These are phyloP conservation scores for Neodiprion pinetum DNA, from an alignment of 1,140 invertebrate species.

Conservation along the genomic window DNA sequence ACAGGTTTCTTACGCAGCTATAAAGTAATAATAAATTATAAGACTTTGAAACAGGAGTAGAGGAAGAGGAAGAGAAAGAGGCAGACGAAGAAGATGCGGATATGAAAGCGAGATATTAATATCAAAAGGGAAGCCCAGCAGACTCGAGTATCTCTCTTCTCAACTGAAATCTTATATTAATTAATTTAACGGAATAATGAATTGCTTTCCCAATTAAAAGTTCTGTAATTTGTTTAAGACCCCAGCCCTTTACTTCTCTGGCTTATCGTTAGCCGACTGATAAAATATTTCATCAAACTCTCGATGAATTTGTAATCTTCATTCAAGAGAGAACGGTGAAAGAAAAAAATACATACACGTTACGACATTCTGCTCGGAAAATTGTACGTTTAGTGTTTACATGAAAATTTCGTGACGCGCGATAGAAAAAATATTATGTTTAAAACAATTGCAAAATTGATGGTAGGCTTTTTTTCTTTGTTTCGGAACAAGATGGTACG, in stretches of 20 bases:
- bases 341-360: too few relatives aligned
- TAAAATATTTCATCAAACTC: not conserved
- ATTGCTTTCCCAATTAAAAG: conserved; percentile 44
- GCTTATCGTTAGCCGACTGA: not conserved
- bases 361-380: too few relatives aligned
- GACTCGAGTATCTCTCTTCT: conserved; percentile 8
- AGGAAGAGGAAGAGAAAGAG: not conserved
- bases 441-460: too few relatives aligned
- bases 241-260: not conserved
- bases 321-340: not conserved
- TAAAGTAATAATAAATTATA: too few relatives aligned
- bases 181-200: conserved; percentile 43
- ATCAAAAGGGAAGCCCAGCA: conserved; percentile 23
- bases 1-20: too few relatives aligned
- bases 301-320: not conserved
- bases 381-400: too few relatives aligned
- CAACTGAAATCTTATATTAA: conserved; percentile 40
- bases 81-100: not conserved
- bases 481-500: too few relatives aligned
- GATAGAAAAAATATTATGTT: too few relatives aligned
- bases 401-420: too few relatives aligned
- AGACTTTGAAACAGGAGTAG: too few relatives aligned
- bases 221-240: conserved; percentile 36
- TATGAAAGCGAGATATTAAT: conserved; percentile 26
- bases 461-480: too few relatives aligned